Base-by-base conservation (phyloP, 2,113 vertebrate genomes). In the Pomatorhinus ruficollis region DNA sequence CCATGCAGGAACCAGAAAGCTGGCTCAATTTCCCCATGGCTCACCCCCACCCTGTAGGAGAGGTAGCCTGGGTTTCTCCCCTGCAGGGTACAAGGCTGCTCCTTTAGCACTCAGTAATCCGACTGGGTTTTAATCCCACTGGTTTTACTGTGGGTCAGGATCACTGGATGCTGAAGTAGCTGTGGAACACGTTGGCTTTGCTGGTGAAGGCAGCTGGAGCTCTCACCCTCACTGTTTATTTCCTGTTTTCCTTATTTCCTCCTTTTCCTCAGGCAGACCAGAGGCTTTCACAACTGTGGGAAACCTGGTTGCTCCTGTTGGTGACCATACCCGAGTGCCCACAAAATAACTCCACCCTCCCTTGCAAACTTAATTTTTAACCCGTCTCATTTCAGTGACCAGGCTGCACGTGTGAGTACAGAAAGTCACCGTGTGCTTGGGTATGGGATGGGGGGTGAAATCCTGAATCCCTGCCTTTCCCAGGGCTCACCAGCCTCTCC, bases 341-440 rank as follows among this genome's bases (percentile, higher is more conserved):
- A 54, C 63, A 37, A n/a, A 80, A 61, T 33, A 45, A 74, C 50
- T 53, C 66, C 88, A 83, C 50, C 57, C 31, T 90, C 57, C 88
- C 31, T 21, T 11, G 17, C 28, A 40, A 90, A 61, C 20, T 95
- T 94, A 76, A 77, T 90, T 61, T 86, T 88, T 95, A 95, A 90
- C 47, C 39, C 0, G 1, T 27, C 30, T 74, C 50, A 1, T 92
- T 69, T 81, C 90, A 50, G 81, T 27, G 69, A 12, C 49, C 74
- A 6, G 12, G 64, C 71, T 70, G 79, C 79, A 57, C 2, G 0
- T 68, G 74, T 61, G 94, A n/a, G 61, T 6, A 0, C 59, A 61
- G 37, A 37, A 52, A 76, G 47, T 53, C 37, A 8, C 14, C 8
- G 27, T 49, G 61, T 23, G 78, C 61, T 52, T 1, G 6, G 60